Conservation (phyloP, 2,113 vertebrate genomes). For the Choloepus hoffmanni region DNA sequence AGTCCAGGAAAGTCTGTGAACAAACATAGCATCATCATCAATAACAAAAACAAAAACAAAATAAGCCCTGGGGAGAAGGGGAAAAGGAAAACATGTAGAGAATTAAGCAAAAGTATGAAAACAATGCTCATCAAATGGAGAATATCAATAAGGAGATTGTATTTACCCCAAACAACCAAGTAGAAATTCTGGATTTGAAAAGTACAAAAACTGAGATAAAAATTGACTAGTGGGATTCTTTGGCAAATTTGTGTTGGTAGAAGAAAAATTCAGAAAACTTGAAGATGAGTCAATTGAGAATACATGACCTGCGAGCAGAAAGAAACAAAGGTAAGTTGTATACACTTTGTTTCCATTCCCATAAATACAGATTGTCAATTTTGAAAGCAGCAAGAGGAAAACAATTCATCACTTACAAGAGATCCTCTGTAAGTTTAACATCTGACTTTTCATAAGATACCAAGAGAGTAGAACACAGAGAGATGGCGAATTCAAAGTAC, state of each 20-base stretch:
- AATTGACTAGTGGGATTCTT: neutral
- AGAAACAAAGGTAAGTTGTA: neutral
- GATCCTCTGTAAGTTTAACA: fast-evolving
- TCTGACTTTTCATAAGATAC: neutral
- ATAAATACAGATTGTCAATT: neutral
- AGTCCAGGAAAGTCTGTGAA: neutral
- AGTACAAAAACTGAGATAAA: neutral
- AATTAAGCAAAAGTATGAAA: no score
- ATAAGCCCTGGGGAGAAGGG: neutral
- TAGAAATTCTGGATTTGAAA: neutral
- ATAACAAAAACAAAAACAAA: neutral
- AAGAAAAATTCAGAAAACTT: neutral
- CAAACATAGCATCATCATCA: neutral
- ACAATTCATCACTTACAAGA: neutral
- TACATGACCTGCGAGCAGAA: no score
- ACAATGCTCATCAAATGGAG: no score
- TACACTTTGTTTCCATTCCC: neutral
- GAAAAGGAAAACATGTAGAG: no score
- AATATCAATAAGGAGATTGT: no score
- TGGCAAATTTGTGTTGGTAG: neutral
- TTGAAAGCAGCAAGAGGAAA: no score
- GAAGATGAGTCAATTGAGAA: neutral
- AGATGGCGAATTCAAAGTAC: neutral
- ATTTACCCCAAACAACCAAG: no score
- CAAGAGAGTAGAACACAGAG: neutral